Evolutionary conservation across 2,113 vertebrate genomes (phyloP).

Genomic region (Pycnonotus jocosus): DNA sequence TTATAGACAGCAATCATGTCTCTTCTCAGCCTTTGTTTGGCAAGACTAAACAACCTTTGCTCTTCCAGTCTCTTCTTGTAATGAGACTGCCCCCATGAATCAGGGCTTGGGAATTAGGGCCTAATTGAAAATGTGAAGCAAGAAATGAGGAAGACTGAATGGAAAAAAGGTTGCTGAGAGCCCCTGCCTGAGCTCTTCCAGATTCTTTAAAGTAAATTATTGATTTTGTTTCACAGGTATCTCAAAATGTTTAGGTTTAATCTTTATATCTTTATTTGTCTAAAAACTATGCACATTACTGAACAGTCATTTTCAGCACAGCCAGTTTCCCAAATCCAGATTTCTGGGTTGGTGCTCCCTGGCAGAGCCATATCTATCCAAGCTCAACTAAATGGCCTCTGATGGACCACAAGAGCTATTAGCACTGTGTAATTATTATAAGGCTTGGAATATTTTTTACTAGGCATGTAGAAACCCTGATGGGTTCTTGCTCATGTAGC

Average conservation of each 20-base stretch:
- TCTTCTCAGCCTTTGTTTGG: constrained; percentile 18
- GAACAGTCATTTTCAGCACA: neutral
- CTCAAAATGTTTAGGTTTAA: neutral
- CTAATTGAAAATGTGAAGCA: neutral
- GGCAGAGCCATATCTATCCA: neutral
- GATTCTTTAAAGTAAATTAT: neutral
- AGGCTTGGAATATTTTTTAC: neutral
- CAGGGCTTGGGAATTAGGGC: neutral
- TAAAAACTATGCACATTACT: neutral
- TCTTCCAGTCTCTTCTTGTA: neutral
- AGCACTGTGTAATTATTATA: neutral
- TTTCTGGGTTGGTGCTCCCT: neutral
- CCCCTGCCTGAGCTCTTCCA: neutral
- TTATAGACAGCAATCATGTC: neutral
- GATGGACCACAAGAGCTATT: neutral
- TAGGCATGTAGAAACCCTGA: neutral
- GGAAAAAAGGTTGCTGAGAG: neutral
- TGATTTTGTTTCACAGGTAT: neutral
- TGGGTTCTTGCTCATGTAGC: neutral
- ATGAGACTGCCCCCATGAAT: neutral
- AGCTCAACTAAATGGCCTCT: neutral
- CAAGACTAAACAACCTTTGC: neutral
- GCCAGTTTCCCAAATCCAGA: neutral
- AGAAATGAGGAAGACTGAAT: neutral
- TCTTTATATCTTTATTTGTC: neutral